phyloP scores from a whole-genome alignment of 2,113 vertebrate species.

The Hystrix cristata region DNA sequence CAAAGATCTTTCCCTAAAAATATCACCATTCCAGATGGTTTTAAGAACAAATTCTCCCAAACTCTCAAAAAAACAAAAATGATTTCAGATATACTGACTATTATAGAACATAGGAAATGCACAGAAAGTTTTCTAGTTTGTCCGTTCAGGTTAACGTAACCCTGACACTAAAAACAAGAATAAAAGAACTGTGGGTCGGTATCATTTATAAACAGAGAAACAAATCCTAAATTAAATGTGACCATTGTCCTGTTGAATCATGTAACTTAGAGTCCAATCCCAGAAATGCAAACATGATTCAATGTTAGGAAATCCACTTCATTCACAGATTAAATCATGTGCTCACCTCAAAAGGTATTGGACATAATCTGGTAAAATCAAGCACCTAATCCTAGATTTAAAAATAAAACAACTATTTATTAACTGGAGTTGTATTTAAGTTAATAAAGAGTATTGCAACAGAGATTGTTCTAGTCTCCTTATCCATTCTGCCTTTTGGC shows the following conservation, averaged over 20 bases:
- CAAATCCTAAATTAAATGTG: neutral
- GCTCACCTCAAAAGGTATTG: neutral
- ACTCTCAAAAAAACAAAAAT: neutral
- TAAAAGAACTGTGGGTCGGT: neutral
- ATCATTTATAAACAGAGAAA: neutral
- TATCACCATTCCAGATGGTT: neutral
- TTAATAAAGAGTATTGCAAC: neutral
- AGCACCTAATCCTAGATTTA: neutral
- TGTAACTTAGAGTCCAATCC: neutral
- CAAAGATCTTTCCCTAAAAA: conserved; percentile 24
- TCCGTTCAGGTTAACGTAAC: neutral
- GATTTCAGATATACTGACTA: neutral
- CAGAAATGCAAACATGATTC: neutral
- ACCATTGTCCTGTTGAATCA: neutral
- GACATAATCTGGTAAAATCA: neutral
- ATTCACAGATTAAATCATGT: neutral
- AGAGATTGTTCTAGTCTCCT: neutral
- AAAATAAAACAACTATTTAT: neutral
- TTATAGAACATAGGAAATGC: neutral
- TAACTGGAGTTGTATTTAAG: neutral
- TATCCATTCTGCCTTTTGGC: neutral
- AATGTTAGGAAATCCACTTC: neutral
- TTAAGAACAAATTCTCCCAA: conserved; percentile 56
- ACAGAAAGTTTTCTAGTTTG: neutral
- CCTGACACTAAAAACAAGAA: neutral